Percentiles rank a stretch among this genome's conserved stretches.
These are phyloP conservation scores for Phodopus roborovskii DNA, from an alignment of 2,113 vertebrate species.

Conservation along the genomic window DNA sequence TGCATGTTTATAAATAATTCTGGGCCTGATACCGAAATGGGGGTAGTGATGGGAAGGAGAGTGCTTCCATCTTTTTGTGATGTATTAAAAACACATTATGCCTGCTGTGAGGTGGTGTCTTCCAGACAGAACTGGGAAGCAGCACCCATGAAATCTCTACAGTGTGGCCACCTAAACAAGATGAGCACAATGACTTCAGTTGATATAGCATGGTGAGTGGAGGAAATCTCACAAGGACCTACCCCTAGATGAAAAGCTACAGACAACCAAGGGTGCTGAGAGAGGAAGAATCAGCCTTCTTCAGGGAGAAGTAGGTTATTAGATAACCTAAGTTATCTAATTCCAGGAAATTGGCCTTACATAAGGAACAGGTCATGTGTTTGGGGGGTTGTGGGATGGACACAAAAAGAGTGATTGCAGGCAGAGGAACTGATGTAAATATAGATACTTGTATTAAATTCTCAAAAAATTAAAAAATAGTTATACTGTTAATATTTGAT, in stretches of 20 bases:
- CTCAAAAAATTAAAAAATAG: not conserved
- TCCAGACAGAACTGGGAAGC: not conserved
- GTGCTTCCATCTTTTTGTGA: not conserved
- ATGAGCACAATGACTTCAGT: too few relatives aligned
- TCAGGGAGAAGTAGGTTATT: not conserved
- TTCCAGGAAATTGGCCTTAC: not conserved
- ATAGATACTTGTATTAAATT: not conserved
- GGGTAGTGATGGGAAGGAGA: not conserved
- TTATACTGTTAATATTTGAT: not conserved
- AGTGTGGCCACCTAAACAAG: not conserved
- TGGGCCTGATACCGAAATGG: not conserved
- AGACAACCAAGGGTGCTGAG: not conserved
- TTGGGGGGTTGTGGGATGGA: not conserved
- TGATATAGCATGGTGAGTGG: too few relatives aligned
- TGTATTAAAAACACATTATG: not conserved
- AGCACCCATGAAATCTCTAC: not conserved
- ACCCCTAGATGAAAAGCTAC: not conserved
- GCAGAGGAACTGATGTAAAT: not conserved
- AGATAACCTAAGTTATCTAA: not conserved
- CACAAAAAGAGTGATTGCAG: not conserved
- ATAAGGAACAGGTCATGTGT: not conserved
- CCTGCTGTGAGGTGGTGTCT: not conserved
- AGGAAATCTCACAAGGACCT: not conserved
- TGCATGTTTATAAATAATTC: conserved; percentile 63
- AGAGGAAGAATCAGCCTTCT: not conserved